phyloP scores from a whole-genome alignment of 1,140 invertebrate genomes.

The Rhagoletis pomonella region DNA sequence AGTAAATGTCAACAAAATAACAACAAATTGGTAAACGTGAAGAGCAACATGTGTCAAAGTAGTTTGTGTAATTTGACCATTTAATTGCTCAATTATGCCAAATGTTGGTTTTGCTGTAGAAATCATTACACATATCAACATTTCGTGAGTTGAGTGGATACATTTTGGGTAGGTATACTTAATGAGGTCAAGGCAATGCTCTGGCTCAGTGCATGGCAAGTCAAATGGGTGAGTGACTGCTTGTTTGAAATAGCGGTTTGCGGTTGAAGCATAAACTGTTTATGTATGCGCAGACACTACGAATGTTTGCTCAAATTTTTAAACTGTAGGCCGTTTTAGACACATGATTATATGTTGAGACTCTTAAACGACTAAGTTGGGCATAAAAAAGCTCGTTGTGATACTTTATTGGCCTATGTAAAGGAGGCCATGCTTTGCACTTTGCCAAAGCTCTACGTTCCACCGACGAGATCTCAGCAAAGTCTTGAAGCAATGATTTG shows the following conservation, averaged over 20 bases:
- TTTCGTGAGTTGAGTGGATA: background rate
- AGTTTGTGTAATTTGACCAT: background rate
- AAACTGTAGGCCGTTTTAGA: background rate
- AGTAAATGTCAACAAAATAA: constrained; percentile 17
- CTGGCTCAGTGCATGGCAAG: constrained; percentile 47
- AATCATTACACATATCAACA: background rate
- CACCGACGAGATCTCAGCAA: too few species aligned
- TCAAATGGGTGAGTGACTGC: constrained; percentile 59
- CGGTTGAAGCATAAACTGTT: background rate
- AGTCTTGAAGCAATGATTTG: too few species aligned
- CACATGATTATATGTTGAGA: too few species aligned
- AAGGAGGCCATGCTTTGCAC: too few species aligned
- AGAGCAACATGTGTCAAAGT: background rate
- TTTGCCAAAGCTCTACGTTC: too few species aligned
- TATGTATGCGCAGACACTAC: constrained; percentile 6
- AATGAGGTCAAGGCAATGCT: constrained; percentile 68
- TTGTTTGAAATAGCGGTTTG: constrained; percentile 2
- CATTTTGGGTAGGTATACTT: background rate
- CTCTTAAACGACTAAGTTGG: background rate
- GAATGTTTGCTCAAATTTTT: background rate
- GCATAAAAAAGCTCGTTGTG: constrained; percentile 4
- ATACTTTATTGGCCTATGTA: too few species aligned
- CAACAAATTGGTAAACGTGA: background rate
- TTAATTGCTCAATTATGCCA: background rate
- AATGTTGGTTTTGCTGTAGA: background rate